A percentile compares a stretch with the other conserved stretches of the same genome.
Evolutionary conservation across 2,113 vertebrate genomes (phyloP).

Genomic region (Megaceryle torquata): DNA sequence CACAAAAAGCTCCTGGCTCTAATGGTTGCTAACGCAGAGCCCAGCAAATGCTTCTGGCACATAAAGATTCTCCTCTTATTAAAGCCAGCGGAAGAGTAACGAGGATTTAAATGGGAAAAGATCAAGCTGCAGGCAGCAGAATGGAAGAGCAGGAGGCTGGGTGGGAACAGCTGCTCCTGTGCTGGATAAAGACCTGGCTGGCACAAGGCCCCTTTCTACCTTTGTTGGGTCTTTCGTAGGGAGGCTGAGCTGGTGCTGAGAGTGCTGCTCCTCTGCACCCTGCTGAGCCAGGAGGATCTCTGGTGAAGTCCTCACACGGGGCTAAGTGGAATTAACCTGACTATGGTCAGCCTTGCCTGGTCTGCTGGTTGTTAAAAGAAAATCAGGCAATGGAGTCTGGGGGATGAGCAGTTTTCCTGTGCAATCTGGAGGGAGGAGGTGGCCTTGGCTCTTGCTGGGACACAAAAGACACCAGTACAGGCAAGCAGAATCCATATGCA

Average conservation of each 20-base stretch:
- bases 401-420: not conserved
- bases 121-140: not conserved
- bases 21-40: not conserved
- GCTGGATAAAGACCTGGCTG: not conserved
- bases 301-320: rapidly evolving
- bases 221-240: not conserved
- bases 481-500: not conserved
- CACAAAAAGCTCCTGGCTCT: not conserved
- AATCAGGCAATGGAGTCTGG: not conserved
- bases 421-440: not conserved
- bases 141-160: not conserved
- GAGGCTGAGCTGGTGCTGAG: not conserved
- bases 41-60: not conserved
- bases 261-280: not conserved
- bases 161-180: not conserved
- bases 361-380: not conserved
- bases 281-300: not conserved
- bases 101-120: not conserved
- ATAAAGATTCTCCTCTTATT: not conserved
- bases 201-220: not conserved
- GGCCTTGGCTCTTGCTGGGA: not conserved
- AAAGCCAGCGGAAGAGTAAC: not conserved
- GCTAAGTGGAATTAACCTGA: not conserved
- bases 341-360: not conserved
- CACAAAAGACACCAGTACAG: not conserved